Percentiles rank a stretch among this genome's conserved stretches.
phyloP scores from a whole-genome alignment of 2,797 vertebrate genomes.

The Masticophis lateralis region DNA sequence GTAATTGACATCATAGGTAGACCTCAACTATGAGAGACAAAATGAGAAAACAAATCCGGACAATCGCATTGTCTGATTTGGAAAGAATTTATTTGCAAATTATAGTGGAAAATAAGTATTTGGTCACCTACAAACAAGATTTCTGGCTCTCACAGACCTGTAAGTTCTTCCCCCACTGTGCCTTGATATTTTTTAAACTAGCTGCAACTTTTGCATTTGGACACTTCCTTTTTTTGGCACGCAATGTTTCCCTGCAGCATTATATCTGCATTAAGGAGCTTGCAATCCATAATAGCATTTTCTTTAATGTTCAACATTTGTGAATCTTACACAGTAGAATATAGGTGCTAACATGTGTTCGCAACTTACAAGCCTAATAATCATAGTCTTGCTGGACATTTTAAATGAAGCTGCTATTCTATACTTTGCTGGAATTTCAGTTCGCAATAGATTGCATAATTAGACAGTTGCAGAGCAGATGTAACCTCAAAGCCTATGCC shows the following conservation, averaged over 20 bases:
- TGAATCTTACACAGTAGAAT: not conserved
- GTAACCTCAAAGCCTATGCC: not conserved
- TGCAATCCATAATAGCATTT: not conserved
- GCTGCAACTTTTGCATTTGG: not conserved
- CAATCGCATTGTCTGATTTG: too few relatives aligned
- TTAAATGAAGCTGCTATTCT: not conserved
- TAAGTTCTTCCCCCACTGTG: too few relatives aligned
- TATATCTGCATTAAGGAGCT: not conserved
- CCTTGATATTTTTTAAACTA: not conserved
- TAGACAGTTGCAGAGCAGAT: not conserved
- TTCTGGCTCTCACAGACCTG: too few relatives aligned
- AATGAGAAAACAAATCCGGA: too few relatives aligned
- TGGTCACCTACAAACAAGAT: too few relatives aligned
- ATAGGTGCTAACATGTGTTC: not conserved
- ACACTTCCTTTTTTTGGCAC: not conserved
- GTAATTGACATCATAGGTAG: too few relatives aligned
- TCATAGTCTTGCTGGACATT: not conserved
- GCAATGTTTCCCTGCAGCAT: not conserved
- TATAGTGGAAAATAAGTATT: too few relatives aligned
- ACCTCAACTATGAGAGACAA: too few relatives aligned
- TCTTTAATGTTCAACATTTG: not conserved
- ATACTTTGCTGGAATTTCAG: not conserved
- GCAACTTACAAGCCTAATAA: not conserved
- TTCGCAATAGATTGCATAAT: not conserved
- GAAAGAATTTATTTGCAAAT: too few relatives aligned